Percentiles rank a stretch among this genome's conserved stretches.
These are phyloP conservation scores for Ylistrum balloti DNA, from an alignment of 1,140 invertebrate genomes.

Conservation along the genomic window DNA sequence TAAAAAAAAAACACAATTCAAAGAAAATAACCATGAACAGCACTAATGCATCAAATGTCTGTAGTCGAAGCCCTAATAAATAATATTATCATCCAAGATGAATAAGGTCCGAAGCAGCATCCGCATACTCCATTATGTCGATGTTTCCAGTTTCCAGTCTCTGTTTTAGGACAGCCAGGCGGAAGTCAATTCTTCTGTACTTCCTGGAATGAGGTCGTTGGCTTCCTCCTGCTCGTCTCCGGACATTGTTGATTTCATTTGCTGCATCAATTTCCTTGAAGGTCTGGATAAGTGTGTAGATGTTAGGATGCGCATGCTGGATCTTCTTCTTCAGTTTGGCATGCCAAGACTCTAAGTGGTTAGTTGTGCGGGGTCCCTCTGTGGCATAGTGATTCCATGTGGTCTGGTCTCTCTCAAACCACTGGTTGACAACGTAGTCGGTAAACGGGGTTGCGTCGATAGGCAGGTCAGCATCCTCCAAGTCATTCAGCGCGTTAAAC, in stretches of 20 bases:
- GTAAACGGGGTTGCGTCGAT: not conserved
- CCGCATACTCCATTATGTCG: not conserved
- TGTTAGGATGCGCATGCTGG: slow-evolving; percentile 45
- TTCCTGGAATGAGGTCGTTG: not conserved
- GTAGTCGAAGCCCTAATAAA: too few species aligned
- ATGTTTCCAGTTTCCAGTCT: not conserved
- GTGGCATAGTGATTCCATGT: slow-evolving; percentile 49
- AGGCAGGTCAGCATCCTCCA: slow-evolving; percentile 41
- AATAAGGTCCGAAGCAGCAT: not conserved
- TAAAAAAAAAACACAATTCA: too few species aligned
- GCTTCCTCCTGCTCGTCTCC: not conserved
- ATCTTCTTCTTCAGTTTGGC: slow-evolving; percentile 48
- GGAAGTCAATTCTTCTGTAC: not conserved
- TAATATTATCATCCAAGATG: not conserved
- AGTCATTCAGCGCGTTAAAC: too few species aligned
- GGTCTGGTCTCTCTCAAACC: slow-evolving; percentile 49
- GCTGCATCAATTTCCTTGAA: slow-evolving; percentile 41
- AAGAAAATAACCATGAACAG: too few species aligned
- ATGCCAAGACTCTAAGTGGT: slow-evolving; percentile 46
- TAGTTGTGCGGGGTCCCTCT: slow-evolving; percentile 40
- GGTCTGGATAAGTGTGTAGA: slow-evolving; percentile 22
- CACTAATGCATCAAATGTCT: too few species aligned
- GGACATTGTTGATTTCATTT: not conserved
- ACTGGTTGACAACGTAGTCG: slow-evolving; percentile 50
- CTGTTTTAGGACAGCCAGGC: not conserved